These are phyloP conservation scores for Crossocerus cetratus DNA, from an alignment of 2,888 invertebrate genomes.

Conservation along the genomic window DNA sequence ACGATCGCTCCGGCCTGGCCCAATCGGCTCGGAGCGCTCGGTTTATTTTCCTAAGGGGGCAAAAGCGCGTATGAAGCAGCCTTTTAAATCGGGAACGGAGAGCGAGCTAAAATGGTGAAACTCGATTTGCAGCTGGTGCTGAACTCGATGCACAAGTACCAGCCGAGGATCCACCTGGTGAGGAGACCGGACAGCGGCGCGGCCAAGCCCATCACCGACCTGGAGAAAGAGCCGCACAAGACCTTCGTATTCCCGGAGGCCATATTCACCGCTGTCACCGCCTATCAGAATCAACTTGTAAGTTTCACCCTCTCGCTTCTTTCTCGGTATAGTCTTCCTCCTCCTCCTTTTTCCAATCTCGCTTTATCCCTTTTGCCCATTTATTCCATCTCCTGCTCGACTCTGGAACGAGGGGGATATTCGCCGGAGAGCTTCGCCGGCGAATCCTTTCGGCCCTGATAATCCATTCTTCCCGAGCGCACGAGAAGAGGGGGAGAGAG, in stretches of 20 bases:
- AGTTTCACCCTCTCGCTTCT: slow-evolving; percentile 74
- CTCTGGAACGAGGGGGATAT: background rate
- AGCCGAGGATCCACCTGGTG: slow-evolving; percentile 88
- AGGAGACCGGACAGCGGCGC: slow-evolving; percentile 82
- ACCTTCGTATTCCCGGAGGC: slow-evolving; percentile 90
- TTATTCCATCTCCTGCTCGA: background rate
- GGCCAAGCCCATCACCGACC: slow-evolving; percentile 80
- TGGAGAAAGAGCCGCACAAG: slow-evolving; percentile 86
- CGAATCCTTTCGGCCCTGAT: slow-evolving; percentile 31
- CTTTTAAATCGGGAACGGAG: slow-evolving; percentile 21
- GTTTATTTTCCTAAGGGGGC: slow-evolving; percentile 23
- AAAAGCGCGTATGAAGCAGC: background rate
- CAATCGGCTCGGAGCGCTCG: background rate
- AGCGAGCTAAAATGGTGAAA: too few relatives aligned
- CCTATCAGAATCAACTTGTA: slow-evolving; percentile 92
- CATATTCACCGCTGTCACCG: slow-evolving; percentile 91
- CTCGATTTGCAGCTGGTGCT: slow-evolving; percentile 83
- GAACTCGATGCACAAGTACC: slow-evolving; percentile 92
- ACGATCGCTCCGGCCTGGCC: background rate
- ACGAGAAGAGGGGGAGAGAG: slow-evolving; percentile 14
- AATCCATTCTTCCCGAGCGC: slow-evolving; percentile 40
- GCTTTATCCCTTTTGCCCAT: background rate
- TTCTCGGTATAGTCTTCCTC: slow-evolving; percentile 57
- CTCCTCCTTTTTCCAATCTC: slow-evolving; percentile 16
- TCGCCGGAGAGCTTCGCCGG: too few relatives aligned